Conservation (phyloP, 2,888 invertebrate genomes). For the Chaetogeoica ovagalla region DNA sequence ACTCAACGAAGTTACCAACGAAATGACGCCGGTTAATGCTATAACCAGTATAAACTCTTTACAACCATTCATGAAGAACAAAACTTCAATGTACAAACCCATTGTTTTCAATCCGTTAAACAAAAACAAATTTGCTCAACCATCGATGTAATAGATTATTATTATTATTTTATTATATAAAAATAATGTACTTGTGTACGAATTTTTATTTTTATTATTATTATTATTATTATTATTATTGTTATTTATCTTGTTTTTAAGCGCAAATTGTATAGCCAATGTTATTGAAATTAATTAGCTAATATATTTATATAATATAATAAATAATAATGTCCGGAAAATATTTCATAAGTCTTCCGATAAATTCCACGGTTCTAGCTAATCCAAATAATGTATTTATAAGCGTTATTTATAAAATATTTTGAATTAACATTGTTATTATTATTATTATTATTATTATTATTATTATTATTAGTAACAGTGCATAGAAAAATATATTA, state of each 20-base stretch:
- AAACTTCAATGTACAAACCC: conserved; percentile 60
- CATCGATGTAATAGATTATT: conserved; percentile 30
- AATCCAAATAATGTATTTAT: conserved; percentile 19
- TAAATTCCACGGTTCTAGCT: conserved; percentile 17
- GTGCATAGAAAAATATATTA: neutral
- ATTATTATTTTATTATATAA: neutral
- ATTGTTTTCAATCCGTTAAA: conserved; percentile 61
- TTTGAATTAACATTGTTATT: conserved; percentile 11
- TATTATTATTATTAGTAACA: conserved; percentile 30
- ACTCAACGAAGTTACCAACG: conserved; percentile 49
- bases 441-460: conserved; percentile 24
- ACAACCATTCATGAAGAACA: conserved; percentile 60
- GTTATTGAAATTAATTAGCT: conserved; percentile 1
- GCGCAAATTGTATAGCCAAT: conserved; percentile 16
- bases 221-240: neutral
- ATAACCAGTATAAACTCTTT: conserved; percentile 54
- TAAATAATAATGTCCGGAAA: neutral
- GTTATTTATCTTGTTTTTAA: conserved; percentile 16
- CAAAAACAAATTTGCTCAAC: conserved; percentile 54
- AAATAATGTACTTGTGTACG: neutral
- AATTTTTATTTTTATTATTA: conserved; percentile 1
- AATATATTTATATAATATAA: neutral
- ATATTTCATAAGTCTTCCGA: neutral
- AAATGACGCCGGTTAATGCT: conserved; percentile 25
- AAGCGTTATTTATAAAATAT: conserved; percentile 25